Base-by-base conservation (phyloP, 2,888 invertebrate genomes). In the Drosophila quasianomalipes region DNA sequence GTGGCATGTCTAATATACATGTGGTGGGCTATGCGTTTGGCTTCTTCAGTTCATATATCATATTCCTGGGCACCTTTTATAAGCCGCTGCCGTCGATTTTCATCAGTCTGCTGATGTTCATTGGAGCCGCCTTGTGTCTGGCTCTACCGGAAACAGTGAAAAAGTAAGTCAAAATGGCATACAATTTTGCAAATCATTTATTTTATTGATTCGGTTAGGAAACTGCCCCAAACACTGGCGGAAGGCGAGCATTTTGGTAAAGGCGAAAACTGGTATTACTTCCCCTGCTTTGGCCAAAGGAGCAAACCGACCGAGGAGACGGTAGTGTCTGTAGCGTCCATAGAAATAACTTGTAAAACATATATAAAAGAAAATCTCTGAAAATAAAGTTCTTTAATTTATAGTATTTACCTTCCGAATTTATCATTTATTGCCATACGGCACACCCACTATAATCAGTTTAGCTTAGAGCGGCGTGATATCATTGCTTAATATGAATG, bases 1-100 rank as follows among this genome's bases (percentile, higher is more conserved):
- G 95, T 72, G 95, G 95, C 35, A 94, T 95, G 22, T 94, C 95
- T 19, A 94, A 94, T 33, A 94, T 95, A 14, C 95, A 95, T 84
- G 94, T 95, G 1, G 94, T 94, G 37, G 95, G 95, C 28, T 95
- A 95, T 83, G 94, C 94, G 0, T 95, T 95, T 26, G 94, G 94
- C 59, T 95, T 95, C 88, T 93, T 95, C 78, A 95, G 95, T 79
- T 93, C 95, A 0, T 94, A 95, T 83, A 94, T 95, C 49, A 93
- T 95, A 16, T 94, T 94, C 73, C 81, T 94, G 82, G 94, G 94
- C 54, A 92, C 85, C 12, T 88, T 78, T 12, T 93, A 90, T 90
- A 93, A 92, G 71, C 94, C 94, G 0, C 80, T 94, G 58, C 95
- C 95, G 0, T 94, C 95, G 28, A 88, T 95, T n/a, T 92, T 95